These are phyloP conservation scores for Trididemnum miniatum DNA, from an alignment of 23 tunicate species.

Conservation along the genomic window DNA sequence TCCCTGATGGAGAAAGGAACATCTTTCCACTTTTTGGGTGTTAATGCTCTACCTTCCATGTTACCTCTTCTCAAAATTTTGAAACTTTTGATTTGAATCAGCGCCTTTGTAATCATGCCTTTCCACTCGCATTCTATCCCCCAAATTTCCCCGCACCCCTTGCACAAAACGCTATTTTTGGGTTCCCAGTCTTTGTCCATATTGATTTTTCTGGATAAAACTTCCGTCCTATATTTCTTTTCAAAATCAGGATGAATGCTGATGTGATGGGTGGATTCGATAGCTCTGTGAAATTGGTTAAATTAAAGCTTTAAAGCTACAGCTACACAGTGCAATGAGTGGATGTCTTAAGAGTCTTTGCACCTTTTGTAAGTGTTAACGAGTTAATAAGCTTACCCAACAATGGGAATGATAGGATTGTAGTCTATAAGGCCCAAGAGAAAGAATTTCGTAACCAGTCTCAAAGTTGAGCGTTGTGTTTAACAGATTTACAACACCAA, in stretches of 20 bases:
- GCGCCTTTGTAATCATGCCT: conserved; percentile 14
- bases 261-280: background rate
- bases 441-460: too few species aligned
- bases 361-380: too few species aligned
- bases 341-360: too few species aligned
- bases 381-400: too few species aligned
- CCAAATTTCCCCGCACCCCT: conserved; percentile 37
- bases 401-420: too few species aligned
- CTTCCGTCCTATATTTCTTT: conserved; percentile 23
- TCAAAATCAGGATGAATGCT: background rate
- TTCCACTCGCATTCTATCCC: conserved; percentile 52
- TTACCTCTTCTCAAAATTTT: conserved; percentile 12
- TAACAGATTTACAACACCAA: too few species aligned
- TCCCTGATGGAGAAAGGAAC: conserved; percentile 2
- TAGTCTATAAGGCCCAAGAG: too few species aligned
- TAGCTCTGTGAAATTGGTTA: too few species aligned
- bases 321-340: too few species aligned
- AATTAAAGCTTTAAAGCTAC: too few species aligned
- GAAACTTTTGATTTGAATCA: conserved; percentile 17
- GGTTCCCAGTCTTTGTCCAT: conserved; percentile 24
- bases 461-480: too few species aligned
- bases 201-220: background rate
- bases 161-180: conserved; percentile 26
- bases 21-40: conserved; percentile 24
- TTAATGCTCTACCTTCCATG: background rate